Percentiles rank a stretch among this genome's conserved stretches.
Evolutionary conservation across 2,888 invertebrate species (phyloP).

Genomic region (Branchinecta sandiegonensis): DNA sequence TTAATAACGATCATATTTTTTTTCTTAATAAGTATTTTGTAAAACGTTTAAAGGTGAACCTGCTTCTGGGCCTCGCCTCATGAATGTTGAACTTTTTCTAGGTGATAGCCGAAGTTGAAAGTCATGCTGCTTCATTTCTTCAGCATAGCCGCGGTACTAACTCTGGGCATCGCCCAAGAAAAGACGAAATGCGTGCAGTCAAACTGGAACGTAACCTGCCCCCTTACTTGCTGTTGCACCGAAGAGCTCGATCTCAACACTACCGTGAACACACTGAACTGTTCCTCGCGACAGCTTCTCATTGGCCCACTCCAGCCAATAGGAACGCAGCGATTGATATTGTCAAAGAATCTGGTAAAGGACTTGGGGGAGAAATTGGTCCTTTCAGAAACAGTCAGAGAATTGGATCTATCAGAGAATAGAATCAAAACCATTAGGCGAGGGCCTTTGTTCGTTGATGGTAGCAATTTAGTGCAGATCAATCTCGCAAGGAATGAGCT

Average conservation of each 20-base stretch:
- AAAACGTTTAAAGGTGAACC: too few species aligned
- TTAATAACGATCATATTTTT: too few species aligned
- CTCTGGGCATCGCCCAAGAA: neutral
- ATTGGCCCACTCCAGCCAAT: slow-evolving; percentile 26
- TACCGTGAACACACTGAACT: neutral
- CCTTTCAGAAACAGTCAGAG: slow-evolving; percentile 30
- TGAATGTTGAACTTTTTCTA: too few species aligned
- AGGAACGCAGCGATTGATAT: slow-evolving; percentile 32
- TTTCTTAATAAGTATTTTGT: too few species aligned
- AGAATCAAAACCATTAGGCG: slow-evolving; percentile 32
- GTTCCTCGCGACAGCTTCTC: slow-evolving; percentile 4
- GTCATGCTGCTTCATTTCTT: too few species aligned
- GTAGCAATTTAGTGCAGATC: slow-evolving; percentile 32
- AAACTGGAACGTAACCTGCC: neutral
- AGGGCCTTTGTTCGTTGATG: slow-evolving; percentile 32
- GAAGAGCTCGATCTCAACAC: neutral
- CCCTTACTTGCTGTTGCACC: neutral
- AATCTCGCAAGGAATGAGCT: slow-evolving; percentile 34
- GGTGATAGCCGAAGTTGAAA: too few species aligned
- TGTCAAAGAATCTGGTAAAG: slow-evolving; percentile 31
- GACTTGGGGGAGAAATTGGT: slow-evolving; percentile 31
- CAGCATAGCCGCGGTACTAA: too few species aligned
- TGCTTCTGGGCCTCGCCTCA: too few species aligned
- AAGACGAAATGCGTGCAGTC: neutral
- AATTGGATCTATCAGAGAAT: slow-evolving; percentile 35